Conservation (phyloP, 2,888 invertebrate genomes). For the Nomada ruficornis region DNA sequence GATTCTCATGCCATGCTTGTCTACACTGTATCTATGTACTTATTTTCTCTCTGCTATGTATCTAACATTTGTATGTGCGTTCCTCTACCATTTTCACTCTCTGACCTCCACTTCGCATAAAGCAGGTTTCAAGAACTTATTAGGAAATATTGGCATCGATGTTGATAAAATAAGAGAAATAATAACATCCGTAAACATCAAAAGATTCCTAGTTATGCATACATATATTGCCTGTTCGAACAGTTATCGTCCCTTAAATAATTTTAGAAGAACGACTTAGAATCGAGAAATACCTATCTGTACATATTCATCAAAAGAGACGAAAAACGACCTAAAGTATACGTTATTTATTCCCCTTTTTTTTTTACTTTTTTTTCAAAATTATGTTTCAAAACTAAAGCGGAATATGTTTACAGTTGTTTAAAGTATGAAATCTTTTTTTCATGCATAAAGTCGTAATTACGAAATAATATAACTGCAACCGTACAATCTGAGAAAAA, state of each 20-base stretch:
- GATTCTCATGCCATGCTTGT: slow-evolving; percentile 77
- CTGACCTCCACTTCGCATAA: slow-evolving; percentile 70
- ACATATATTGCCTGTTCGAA: no score
- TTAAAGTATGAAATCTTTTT: slow-evolving; percentile 26
- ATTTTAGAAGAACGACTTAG: no score
- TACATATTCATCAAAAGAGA: slow-evolving; percentile 7
- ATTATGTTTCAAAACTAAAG: slow-evolving; percentile 46
- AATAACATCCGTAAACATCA: no score
- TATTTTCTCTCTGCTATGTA: slow-evolving; percentile 80
- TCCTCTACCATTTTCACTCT: slow-evolving; percentile 76
- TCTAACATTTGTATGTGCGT: slow-evolving; percentile 82
- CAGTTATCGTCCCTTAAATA: no score
- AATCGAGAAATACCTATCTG: no score
- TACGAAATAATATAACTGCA: slow-evolving; percentile 35
- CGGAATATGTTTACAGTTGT: slow-evolving; percentile 7
- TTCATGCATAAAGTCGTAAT: slow-evolving; percentile 56
- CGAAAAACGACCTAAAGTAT: neutral
- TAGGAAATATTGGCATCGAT: slow-evolving; percentile 74
- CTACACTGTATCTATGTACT: slow-evolving; percentile 80
- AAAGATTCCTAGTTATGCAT: no score
- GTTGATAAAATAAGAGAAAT: slow-evolving; percentile 46
- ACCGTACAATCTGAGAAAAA: neutral
- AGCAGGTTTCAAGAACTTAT: slow-evolving; percentile 71
- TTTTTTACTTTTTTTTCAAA: neutral
- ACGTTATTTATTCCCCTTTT: neutral